Evolutionary conservation across 1,140 invertebrate genomes (phyloP).

Genomic region (Nixonia krombeini): DNA sequence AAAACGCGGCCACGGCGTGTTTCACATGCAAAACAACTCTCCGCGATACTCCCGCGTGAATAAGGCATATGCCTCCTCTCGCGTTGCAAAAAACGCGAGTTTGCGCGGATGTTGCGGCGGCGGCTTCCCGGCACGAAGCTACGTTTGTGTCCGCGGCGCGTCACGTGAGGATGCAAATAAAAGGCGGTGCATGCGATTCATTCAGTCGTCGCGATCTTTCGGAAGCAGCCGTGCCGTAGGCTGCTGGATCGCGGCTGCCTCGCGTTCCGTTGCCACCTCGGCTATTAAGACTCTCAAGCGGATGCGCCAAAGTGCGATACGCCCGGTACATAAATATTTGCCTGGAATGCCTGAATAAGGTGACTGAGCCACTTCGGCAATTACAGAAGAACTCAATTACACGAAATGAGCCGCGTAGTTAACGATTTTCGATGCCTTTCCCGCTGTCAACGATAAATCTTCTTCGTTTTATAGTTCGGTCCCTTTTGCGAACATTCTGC

Average conservation of each 20-base stretch:
- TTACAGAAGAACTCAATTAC: constrained; percentile 6
- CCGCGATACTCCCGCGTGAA: too few species aligned
- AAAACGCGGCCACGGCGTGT: too few species aligned
- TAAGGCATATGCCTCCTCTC: too few species aligned
- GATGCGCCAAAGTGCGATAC: not conserved
- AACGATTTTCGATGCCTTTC: too few species aligned
- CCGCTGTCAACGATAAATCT: too few species aligned
- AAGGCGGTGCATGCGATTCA: constrained; percentile 28
- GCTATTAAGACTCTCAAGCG: constrained; percentile 9
- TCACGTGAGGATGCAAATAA: constrained; percentile 30
- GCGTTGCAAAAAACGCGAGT: too few species aligned
- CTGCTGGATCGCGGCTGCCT: constrained; percentile 5
- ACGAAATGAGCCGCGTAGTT: too few species aligned
- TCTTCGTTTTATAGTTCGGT: too few species aligned
- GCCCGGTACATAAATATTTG: not conserved
- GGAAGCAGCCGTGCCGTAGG: constrained; percentile 19
- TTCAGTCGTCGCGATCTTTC: constrained; percentile 10
- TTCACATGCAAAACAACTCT: too few species aligned
- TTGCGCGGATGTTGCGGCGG: constrained; percentile 31
- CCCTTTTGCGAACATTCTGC: too few species aligned
- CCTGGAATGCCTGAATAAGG: constrained; percentile 1
- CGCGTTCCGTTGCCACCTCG: constrained; percentile 2
- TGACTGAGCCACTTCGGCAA: not conserved
- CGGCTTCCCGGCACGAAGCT: constrained; percentile 2
- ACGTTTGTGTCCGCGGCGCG: too few species aligned